Evolutionary conservation across 1,140 invertebrate species (phyloP).

Genomic region (Procambarus virginalis): DNA sequence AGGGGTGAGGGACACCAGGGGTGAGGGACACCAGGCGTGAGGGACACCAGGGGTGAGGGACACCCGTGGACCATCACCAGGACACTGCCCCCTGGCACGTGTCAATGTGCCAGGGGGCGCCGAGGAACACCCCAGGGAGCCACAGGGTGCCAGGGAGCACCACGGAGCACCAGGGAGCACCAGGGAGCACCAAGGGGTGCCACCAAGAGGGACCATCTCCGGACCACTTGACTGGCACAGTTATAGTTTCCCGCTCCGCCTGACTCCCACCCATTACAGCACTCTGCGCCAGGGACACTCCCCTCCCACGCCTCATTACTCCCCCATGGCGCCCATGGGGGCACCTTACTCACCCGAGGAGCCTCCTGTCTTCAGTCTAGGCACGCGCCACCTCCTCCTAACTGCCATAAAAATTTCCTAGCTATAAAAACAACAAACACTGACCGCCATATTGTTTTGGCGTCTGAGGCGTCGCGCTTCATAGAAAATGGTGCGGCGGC

Average conservation of each 20-base stretch:
- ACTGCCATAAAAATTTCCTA: conserved; percentile 51
- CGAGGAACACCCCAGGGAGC: background rate
- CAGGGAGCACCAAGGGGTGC: background rate
- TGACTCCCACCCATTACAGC: background rate
- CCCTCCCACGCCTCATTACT: no score
- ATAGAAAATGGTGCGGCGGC: background rate
- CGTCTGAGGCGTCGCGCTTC: conserved; percentile 27
- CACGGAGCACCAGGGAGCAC: background rate
- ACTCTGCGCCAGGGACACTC: background rate
- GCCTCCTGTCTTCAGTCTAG: background rate
- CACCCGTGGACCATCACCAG: no score
- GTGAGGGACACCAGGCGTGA: no score
- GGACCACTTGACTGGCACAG: background rate
- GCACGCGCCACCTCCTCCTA: background rate
- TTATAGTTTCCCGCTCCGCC: background rate
- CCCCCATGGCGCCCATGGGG: background rate
- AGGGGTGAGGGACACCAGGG: no score
- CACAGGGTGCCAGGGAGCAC: no score
- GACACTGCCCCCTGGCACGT: no score
- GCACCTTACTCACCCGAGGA: background rate
- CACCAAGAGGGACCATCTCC: no score
- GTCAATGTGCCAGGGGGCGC: background rate
- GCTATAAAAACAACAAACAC: conserved; percentile 49
- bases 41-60: no score
- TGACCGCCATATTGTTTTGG: conserved; percentile 44